These are phyloP conservation scores for Onthophagus taurus DNA, from an alignment of 1,140 invertebrate genomes.

Conservation along the genomic window DNA sequence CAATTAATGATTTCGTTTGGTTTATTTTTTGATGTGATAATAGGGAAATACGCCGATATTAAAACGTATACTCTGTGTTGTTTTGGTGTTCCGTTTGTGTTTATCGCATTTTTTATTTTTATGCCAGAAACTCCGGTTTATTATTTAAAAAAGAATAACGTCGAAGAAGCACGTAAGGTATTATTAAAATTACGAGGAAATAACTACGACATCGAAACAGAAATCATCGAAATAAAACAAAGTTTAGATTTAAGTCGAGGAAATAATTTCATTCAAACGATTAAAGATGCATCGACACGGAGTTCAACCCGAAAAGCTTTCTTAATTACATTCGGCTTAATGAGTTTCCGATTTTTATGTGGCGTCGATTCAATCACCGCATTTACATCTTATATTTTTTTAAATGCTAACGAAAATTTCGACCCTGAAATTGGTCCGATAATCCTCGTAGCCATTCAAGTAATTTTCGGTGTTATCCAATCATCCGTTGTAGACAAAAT, in stretches of 20 bases:
- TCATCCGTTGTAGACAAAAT: conserved; percentile 54
- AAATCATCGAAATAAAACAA: conserved; percentile 40
- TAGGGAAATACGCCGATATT: conserved; percentile 40
- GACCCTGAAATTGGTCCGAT: conserved; percentile 51
- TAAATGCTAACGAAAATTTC: conserved; percentile 31
- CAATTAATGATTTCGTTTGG: conserved; percentile 56
- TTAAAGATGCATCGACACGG: conserved; percentile 52
- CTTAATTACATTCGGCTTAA: conserved; percentile 48
- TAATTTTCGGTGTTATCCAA: conserved; percentile 54
- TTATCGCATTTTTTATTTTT: conserved; percentile 48
- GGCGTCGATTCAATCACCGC: conserved; percentile 54
- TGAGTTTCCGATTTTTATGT: conserved; percentile 61
- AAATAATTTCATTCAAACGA: conserved; percentile 60
- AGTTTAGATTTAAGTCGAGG: conserved; percentile 59
- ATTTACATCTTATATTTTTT: conserved; percentile 44
- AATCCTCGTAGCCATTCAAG: conserved; percentile 64
- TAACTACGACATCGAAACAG: conserved; percentile 51
- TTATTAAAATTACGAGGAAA: conserved; percentile 59
- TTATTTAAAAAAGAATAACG: conserved; percentile 45
- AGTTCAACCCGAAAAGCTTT: conserved; percentile 43
- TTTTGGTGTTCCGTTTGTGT: conserved; percentile 48
- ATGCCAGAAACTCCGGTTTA: conserved; percentile 59
- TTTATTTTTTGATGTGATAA: conserved; percentile 49
- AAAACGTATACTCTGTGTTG: conserved; percentile 47
- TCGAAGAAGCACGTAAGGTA: conserved; percentile 52